Evolutionary conservation across 2,888 invertebrate genomes (phyloP), one percentile per base, ranked within the genome.

Genomic region (Lasioglossum marginatum): DNA sequence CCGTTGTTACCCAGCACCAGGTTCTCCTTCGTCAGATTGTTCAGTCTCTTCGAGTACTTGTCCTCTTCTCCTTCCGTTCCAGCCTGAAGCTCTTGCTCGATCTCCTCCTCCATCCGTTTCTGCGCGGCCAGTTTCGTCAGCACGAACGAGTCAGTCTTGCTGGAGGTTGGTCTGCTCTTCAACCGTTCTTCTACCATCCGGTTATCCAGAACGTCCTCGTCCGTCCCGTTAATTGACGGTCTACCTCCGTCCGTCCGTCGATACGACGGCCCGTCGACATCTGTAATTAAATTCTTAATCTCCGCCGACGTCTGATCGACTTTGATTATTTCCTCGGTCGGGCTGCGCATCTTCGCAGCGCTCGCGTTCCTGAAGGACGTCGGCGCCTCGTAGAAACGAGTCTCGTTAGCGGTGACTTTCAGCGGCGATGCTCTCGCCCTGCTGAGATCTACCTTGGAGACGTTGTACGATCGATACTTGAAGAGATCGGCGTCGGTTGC

Each of bases 191-290:
- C 77, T n/a, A 88, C 89, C 60, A 86, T 79, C 10, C 86, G 90
- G 81, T 91, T 91, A 82, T 91, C 90, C n/a, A 12, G 31, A 88
- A 77, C 83, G 84, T 90, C 77, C 84, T 77, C 73, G 57, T 31
- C 68, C 40, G 79, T 81, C 77, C 48, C 80, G 70, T 68, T 86
- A 81, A 89, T 82, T 71, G 88, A 86, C 87, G 82, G 72, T 40
- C 75, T 79, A 16, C 77, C 74, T 14, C 84, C 85, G 82, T 34
- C 72, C 73, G 81, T 72, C 31, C 68, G 70, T 12, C 82, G 79
- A n/a, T 81, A 77, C 23, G 81, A 48, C 81, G 43, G 10, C 2
- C 72, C 73, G 80, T 48, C 85, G 77, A 71, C 73, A 66, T 82
- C 80, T 73, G 75, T 86, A 70, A 90, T 86, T 79, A 82, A 91